Evolutionary conservation across 1,140 invertebrate genomes (phyloP).

Genomic region (Chrysopa pallens): DNA sequence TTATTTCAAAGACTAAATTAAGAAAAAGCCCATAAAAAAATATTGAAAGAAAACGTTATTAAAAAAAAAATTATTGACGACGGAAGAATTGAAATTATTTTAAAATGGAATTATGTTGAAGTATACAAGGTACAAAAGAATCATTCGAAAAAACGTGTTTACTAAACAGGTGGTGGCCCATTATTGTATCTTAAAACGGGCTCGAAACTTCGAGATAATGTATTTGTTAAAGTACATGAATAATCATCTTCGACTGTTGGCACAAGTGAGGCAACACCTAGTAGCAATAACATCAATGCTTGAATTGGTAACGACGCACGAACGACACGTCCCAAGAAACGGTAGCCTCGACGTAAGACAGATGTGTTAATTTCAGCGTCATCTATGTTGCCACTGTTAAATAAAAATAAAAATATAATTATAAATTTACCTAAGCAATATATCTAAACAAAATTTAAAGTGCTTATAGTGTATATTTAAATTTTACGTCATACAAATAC

Average conservation of each 20-base stretch:
- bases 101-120: too few species aligned
- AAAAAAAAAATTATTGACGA: too few species aligned
- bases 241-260: constrained; percentile 73
- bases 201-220: constrained; percentile 58
- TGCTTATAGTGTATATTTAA: not conserved
- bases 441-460: constrained; percentile 1
- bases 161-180: constrained; percentile 72
- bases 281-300: constrained; percentile 68
- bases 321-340: constrained; percentile 71
- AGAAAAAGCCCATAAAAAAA: too few species aligned
- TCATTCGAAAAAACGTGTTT: constrained; percentile 4
- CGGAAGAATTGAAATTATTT: too few species aligned
- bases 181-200: constrained; percentile 75
- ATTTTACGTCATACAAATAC: not conserved
- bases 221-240: constrained; percentile 66
- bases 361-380: constrained; percentile 38
- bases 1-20: too few species aligned
- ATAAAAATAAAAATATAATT: constrained; percentile 6
- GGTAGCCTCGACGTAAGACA: constrained; percentile 50
- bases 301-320: constrained; percentile 81
- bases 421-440: too few species aligned
- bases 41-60: too few species aligned
- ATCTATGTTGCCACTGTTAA: constrained; percentile 32
- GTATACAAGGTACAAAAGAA: not conserved
- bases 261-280: constrained; percentile 74